These are phyloP conservation scores for Mayetiola destructor DNA, from an alignment of 2,888 invertebrate species.

Conservation along the genomic window DNA sequence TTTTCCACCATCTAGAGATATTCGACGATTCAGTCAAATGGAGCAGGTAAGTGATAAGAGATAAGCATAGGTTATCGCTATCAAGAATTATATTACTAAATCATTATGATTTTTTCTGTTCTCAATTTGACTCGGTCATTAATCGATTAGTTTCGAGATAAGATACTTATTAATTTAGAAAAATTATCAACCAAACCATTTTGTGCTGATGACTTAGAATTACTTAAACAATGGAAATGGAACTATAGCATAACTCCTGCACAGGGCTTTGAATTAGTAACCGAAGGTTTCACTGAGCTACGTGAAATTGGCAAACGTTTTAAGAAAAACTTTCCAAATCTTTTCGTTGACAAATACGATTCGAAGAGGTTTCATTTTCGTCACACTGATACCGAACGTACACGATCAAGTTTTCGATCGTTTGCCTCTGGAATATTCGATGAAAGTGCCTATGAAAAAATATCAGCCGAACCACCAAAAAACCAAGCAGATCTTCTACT, in stretches of 20 bases:
- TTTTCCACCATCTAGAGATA: neutral
- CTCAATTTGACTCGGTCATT: neutral
- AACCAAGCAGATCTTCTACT: slow-evolving; percentile 32
- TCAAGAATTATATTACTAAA: too few species aligned
- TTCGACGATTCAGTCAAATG: neutral
- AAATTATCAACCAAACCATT: neutral
- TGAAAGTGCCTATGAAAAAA: slow-evolving; percentile 24
- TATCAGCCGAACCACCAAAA: slow-evolving; percentile 21
- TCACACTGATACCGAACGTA: slow-evolving; percentile 44
- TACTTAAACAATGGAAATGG: neutral
- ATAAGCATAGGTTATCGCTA: too few species aligned
- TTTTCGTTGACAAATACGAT: slow-evolving; percentile 15
- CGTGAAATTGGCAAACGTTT: neutral
- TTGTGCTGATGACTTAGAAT: neutral
- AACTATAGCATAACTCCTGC: neutral
- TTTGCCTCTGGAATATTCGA: slow-evolving; percentile 45
- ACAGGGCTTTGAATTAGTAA: neutral
- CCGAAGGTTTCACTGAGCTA: neutral
- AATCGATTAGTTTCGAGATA: neutral
- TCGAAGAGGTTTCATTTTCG: slow-evolving; percentile 44
- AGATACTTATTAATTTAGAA: neutral
- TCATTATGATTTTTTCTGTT: neutral
- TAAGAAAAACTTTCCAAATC: neutral
- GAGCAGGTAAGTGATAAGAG: neutral
- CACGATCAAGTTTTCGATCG: slow-evolving; percentile 44